Evolutionary conservation across 2,797 vertebrate species (phyloP).

Genomic region (Uromys caudimaculatus): DNA sequence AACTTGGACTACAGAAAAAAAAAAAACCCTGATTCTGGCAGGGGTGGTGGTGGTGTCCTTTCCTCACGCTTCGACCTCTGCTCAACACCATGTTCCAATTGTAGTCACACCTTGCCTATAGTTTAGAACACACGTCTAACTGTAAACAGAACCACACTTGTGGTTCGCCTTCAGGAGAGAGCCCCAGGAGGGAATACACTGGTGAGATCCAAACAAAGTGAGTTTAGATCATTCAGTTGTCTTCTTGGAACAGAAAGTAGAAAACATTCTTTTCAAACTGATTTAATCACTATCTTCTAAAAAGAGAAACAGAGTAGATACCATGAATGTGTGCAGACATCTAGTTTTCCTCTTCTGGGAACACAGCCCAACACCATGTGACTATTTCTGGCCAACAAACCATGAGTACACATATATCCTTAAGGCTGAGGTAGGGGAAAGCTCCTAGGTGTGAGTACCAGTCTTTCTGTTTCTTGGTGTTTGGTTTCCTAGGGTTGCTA

Average conservation of each 20-base stretch:
- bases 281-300: neutral
- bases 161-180: neutral
- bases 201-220: neutral
- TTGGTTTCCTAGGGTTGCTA: neutral
- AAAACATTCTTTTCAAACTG: neutral
- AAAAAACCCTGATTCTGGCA: neutral
- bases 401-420: neutral
- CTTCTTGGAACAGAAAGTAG: neutral
- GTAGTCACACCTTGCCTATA: neutral
- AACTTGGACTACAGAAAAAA: neutral
- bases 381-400: neutral
- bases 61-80: neutral
- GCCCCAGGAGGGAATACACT: neutral
- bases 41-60: neutral
- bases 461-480: neutral
- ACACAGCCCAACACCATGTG: neutral
- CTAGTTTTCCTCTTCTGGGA: neutral
- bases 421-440: neutral
- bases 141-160: neutral
- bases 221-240: constrained; percentile 6
- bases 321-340: neutral
- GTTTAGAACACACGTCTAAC: neutral
- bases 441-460: neutral
- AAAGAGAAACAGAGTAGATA: constrained; percentile 16
- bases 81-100: neutral